phyloP scores from a whole-genome alignment of 2,113 vertebrate genomes.

The Scytalopus superciliaris region DNA sequence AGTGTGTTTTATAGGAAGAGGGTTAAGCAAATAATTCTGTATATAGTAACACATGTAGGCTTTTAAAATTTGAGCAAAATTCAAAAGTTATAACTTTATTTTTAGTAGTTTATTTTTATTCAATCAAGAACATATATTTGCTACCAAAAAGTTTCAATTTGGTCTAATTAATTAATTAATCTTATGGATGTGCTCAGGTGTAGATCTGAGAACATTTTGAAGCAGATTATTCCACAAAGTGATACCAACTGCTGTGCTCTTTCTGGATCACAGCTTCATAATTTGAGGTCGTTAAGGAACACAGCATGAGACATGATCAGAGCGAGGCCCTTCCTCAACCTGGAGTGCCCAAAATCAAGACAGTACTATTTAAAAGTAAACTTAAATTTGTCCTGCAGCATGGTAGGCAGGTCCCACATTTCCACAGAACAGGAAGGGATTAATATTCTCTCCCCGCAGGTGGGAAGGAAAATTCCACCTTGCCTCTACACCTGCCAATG shows the following conservation, averaged over 20 bases:
- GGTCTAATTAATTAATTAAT: neutral
- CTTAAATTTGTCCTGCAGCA: neutral
- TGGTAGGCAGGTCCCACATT: neutral
- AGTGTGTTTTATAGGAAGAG: neutral
- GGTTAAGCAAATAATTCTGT: neutral
- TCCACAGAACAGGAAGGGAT: neutral
- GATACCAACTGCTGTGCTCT: neutral
- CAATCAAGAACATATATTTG: neutral
- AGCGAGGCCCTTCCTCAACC: neutral
- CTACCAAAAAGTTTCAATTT: neutral
- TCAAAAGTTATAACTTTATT: neutral
- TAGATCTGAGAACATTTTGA: neutral
- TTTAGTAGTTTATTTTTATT: neutral
- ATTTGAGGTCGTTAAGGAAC: neutral
- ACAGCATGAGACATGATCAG: neutral
- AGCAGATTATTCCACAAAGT: neutral
- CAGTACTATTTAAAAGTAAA: slow-evolving; percentile 19
- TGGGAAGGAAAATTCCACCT: neutral
- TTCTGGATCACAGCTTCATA: slow-evolving; percentile 1
- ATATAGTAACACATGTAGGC: neutral
- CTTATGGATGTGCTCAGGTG: neutral
- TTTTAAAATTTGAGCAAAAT: neutral
- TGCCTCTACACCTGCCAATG: neutral
- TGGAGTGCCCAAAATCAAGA: neutral
- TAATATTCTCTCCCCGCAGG: neutral